Evolutionary conservation across 2,888 invertebrate species (phyloP), one percentile per base, ranked within the genome.

Genomic region (Apamea monoglypha): DNA sequence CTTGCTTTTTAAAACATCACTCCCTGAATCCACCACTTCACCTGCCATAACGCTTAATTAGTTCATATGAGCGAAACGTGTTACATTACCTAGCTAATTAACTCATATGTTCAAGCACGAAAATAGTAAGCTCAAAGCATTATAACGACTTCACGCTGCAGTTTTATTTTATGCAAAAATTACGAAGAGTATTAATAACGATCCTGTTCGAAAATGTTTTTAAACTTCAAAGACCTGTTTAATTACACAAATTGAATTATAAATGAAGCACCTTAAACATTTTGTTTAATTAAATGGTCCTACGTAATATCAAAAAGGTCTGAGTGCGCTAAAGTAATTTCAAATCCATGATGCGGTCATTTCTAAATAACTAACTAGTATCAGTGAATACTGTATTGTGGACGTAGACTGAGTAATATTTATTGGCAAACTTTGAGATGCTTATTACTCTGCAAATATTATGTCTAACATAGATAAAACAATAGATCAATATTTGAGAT

Each of bases 1-100:
- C 84, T 83, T 82, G 72, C 74, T 86, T 86, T 78, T 83, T 79
- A 72, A 84, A 83, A 83, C 77, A 83, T 76, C 64, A 76, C 74
- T 80, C 59, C 29, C 67, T 77, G 66, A 80, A 83, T 79, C 29
- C 67, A 59, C 76, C 76, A 76, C 70, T 74, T 25, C 36, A 44
- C 59, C 50, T 67, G 68, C 70, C 71, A 63, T 82, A 86, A 78
- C 67, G 67, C 32, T 74, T 82, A 86, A 88, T 85, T 87, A 88
- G 86, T 71, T 74, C 68, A 78, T 71, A 80, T 69, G 75, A 71
- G 82, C 70, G 53, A 78, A 88, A 78, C 76, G 66, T 76, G 80
- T 80, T 76, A 74, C 63, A 88, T 80, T 74, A 25, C 77, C 68
- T 70, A 85, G 68, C 74, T 87, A 82, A 87, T 87, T 79, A 82